These are phyloP conservation scores for Orchesella flavescens DNA, from an alignment of 2,888 invertebrate species.

Conservation along the genomic window DNA sequence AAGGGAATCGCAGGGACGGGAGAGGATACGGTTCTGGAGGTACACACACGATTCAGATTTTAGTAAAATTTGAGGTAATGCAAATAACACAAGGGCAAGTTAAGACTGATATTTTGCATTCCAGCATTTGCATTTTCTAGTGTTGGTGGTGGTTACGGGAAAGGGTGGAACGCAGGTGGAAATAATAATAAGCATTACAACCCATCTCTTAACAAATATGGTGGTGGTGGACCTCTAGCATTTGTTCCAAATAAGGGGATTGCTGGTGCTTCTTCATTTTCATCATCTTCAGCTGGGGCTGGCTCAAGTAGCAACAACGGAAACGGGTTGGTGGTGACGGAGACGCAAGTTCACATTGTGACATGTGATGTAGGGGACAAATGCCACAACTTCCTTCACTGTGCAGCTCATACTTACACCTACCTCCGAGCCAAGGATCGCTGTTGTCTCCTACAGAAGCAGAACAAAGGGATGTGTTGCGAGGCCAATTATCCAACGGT, in stretches of 20 bases:
- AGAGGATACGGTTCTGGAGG: conserved; percentile 41
- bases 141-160: conserved; percentile 21
- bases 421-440: conserved; percentile 66
- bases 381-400: conserved; percentile 68
- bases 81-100: too few relatives aligned
- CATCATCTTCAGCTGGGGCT: conserved; percentile 1
- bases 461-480: conserved; percentile 70
- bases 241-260: conserved; percentile 33
- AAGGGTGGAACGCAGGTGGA: not conserved
- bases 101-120: not conserved
- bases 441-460: conserved; percentile 59
- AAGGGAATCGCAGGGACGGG: conserved; percentile 17
- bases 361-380: conserved; percentile 64
- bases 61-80: too few relatives aligned
- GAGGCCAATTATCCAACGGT: conserved; percentile 43
- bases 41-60: not conserved
- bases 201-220: conserved; percentile 59
- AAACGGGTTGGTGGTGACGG: not conserved
- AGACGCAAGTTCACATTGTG: conserved; percentile 44
- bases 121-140: conserved; percentile 37
- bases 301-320: not conserved
- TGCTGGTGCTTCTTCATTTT: not conserved
- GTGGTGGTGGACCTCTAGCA: conserved; percentile 61
- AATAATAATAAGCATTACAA: conserved; percentile 54
- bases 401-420: conserved; percentile 63